Base-by-base conservation (phyloP, 2,888 invertebrate species). In the Germaria angustata region DNA sequence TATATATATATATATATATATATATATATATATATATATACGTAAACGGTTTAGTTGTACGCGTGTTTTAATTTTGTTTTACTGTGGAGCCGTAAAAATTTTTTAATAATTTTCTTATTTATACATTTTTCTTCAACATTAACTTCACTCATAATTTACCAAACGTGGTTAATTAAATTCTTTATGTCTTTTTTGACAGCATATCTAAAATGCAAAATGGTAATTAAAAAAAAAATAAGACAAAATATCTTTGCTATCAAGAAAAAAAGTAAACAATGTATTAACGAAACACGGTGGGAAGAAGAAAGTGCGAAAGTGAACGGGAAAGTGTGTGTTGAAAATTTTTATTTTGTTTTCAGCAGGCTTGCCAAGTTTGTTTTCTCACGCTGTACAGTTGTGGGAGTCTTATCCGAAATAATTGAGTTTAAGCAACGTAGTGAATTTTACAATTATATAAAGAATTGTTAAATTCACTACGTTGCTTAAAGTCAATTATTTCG, bases 121-220 rank as follows among this genome's bases (percentile, higher is more conserved):
- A 41, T 24, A 13, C 7, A 9, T 36, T 69, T 22, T 65, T 46
- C 49, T 66, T 46, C 20, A 53, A 55, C 61, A 79, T 76, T 75
- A 71, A 82, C 79, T 82, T 79, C 79, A 79, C 79, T 79, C 82
- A 82, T 82, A 82, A 82, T 82, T 82, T 79, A 76, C 79, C 71
- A 66, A 79, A 75, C 79, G 82, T 71, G 82, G 82, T 82, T 82
- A 82, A 82, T 82, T 82, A 82, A 82, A 82, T 82, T 82, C 66
- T 71, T 79, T 82, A 82, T 75, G 65, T 32, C 71, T 69, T 76
- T 79, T 79, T 57, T 76, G 69, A 53, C 82, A 82, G 73, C 73
- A 75, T 82, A 77, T 79, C 66, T 66, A 66, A 71, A 66, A 79
- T 79, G 79, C 49, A 82, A 82, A 82, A 79, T 79, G 32, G 66